Evolutionary conservation across 2,797 vertebrate species (phyloP), one percentile per base, ranked within the genome.

Genomic region (Rhadinocentrus ornatus): DNA sequence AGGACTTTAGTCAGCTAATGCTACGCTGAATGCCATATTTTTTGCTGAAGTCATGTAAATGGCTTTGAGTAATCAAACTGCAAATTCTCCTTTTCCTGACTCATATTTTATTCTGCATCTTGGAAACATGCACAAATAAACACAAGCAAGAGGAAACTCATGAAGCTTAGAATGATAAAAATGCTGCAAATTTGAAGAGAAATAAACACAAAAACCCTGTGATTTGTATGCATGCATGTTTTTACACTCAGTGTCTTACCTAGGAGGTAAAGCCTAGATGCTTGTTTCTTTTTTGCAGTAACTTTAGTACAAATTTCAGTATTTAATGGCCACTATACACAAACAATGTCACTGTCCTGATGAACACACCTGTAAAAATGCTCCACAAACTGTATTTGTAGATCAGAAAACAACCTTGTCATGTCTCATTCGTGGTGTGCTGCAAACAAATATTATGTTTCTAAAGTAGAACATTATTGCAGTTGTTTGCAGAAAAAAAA

Each of bases 391-490:
- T 71, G 65, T 35, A 20, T 78, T 58, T 65, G 15, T 71, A 44
- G 20, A 61, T 77, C 63, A 57, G 54, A 76, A 78, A 66, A 54
- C 54, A 52, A 56, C 44, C 37, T 64, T 55, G 53, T 71, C n/a
- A 20, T 55, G 48, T 62, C 41, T 73, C 60, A 35, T 39, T 78
- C 75, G 68, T 65, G 20, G 26, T 74, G 46, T 66, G 44, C 41
- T 56, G 27, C 55, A 50, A 60, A 56, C 27, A 69, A 20, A 73
- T 37, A 24, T 53, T 74, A 52, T 73, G 55, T 80, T 80, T 83
- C 66, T 79, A 68, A 73, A 73, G 27, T 10, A 31, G 27, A 80
- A 78, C 84, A 86, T 91, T 90, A 84, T 89, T 90, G 87, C 82
- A 62, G 70, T 79, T 71, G 55, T 81, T 66, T 18, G 52, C 56